Evolutionary conservation across 2,888 invertebrate genomes (phyloP).

Genomic region (Apodemia hepburni): DNA sequence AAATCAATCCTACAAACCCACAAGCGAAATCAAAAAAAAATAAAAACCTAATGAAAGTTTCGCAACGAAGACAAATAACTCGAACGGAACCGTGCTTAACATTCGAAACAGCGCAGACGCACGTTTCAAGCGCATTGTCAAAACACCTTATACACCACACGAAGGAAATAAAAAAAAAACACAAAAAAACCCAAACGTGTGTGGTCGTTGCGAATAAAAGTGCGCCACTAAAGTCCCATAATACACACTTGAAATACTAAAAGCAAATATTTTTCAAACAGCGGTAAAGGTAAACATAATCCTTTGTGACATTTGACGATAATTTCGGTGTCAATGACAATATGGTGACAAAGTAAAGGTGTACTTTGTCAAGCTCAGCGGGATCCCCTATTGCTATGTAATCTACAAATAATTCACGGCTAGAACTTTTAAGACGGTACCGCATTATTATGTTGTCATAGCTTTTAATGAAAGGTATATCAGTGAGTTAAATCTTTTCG

Average conservation of each 20-base stretch:
- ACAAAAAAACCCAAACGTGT: slow-evolving; percentile 45
- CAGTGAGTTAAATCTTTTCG: slow-evolving; percentile 29
- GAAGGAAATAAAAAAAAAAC: slow-evolving; percentile 43
- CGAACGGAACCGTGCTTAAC: slow-evolving; percentile 63
- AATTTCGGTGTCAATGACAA: slow-evolving; percentile 75
- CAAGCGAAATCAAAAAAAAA: background rate
- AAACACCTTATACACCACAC: slow-evolving; percentile 75
- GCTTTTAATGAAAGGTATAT: slow-evolving; percentile 47
- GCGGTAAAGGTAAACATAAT: slow-evolving; percentile 53
- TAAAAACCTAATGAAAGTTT: slow-evolving; percentile 20
- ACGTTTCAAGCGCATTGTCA: slow-evolving; percentile 73
- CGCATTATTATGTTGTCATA: slow-evolving; percentile 67
- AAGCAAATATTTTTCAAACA: slow-evolving; percentile 79
- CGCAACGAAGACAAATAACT: slow-evolving; percentile 50
- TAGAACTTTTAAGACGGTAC: slow-evolving; percentile 45
- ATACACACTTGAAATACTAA: slow-evolving; percentile 61
- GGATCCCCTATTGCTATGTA: slow-evolving; percentile 63
- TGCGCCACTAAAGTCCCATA: slow-evolving; percentile 54
- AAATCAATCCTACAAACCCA: background rate
- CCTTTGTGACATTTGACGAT: slow-evolving; percentile 65
- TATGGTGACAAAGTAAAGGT: slow-evolving; percentile 40
- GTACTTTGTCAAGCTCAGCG: slow-evolving; percentile 60
- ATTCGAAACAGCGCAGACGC: slow-evolving; percentile 61
- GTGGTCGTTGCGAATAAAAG: slow-evolving; percentile 63
- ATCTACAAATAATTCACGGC: slow-evolving; percentile 65